phyloP scores from a whole-genome alignment of 1,140 invertebrate species.

The Brachionus rotundiformis region DNA sequence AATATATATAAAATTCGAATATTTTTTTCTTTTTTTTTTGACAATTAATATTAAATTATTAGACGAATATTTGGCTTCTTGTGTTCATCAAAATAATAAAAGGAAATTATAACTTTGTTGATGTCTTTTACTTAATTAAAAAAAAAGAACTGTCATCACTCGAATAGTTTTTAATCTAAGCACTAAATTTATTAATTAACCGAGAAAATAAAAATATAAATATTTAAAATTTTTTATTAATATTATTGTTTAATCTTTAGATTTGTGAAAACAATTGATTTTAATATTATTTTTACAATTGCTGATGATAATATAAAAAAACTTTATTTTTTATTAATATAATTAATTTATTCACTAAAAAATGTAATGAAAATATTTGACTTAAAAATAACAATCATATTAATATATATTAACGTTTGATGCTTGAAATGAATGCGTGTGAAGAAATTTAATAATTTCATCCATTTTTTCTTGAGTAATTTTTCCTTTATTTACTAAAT shows the following conservation, averaged over 20 bases:
- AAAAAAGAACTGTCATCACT: too few species aligned
- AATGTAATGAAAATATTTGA: background rate
- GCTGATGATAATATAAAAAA: background rate
- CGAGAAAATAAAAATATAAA: too few species aligned
- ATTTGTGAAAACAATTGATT: too few species aligned
- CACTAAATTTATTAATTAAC: too few species aligned
- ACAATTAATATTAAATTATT: slow-evolving; percentile 26
- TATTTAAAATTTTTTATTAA: too few species aligned
- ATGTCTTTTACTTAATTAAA: too few species aligned
- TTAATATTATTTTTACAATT: too few species aligned
- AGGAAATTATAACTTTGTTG: background rate
- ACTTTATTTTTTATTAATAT: background rate
- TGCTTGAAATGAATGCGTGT: slow-evolving; percentile 35
- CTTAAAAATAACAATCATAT: background rate
- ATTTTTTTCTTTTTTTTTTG: slow-evolving; percentile 32
- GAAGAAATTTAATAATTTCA: slow-evolving; percentile 30
- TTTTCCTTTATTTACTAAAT: slow-evolving; percentile 4
- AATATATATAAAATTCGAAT: slow-evolving; percentile 41
- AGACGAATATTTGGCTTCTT: background rate
- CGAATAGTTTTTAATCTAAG: too few species aligned
- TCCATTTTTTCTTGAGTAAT: background rate
- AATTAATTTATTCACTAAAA: background rate
- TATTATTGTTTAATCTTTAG: too few species aligned
- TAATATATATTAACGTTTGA: background rate
- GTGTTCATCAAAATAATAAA: slow-evolving; percentile 15